phyloP scores from a whole-genome alignment of 1,140 invertebrate genomes.

The Platyscapa corneri region DNA sequence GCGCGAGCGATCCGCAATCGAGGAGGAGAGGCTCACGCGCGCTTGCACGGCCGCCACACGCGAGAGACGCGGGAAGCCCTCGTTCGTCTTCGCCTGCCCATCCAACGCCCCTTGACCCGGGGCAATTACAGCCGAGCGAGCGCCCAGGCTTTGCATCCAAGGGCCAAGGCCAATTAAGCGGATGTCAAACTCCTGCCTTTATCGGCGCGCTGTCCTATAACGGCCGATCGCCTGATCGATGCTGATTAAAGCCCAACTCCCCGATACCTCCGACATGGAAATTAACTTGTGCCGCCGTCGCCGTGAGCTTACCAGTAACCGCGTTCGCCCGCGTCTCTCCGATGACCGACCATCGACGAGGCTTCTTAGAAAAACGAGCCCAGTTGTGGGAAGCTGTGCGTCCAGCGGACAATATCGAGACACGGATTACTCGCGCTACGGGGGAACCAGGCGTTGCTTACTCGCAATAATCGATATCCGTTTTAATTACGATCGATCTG shows the following conservation, averaged over 20 bases:
- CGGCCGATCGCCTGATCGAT: background rate
- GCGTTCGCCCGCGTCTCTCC: too few relatives aligned
- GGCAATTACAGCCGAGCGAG: slow-evolving; percentile 22
- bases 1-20: background rate
- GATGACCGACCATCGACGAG: too few relatives aligned
- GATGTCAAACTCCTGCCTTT: background rate
- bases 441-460: background rate
- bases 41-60: background rate
- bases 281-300: too few relatives aligned
- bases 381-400: too few relatives aligned
- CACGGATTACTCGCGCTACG: background rate
- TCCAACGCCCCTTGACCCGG: slow-evolving; percentile 47
- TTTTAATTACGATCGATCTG: background rate
- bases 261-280: background rate
- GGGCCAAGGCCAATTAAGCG: slow-evolving; percentile 10
- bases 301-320: too few relatives aligned
- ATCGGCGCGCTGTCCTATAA: background rate
- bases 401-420: background rate
- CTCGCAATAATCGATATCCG: background rate
- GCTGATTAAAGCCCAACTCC: background rate
- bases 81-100: background rate
- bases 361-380: background rate
- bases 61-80: background rate
- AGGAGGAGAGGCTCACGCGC: background rate
- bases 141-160: background rate